Evolutionary conservation across 2,113 vertebrate species (phyloP), one percentile per base, ranked within the genome.

Genomic region (Cyanistes caeruleus): DNA sequence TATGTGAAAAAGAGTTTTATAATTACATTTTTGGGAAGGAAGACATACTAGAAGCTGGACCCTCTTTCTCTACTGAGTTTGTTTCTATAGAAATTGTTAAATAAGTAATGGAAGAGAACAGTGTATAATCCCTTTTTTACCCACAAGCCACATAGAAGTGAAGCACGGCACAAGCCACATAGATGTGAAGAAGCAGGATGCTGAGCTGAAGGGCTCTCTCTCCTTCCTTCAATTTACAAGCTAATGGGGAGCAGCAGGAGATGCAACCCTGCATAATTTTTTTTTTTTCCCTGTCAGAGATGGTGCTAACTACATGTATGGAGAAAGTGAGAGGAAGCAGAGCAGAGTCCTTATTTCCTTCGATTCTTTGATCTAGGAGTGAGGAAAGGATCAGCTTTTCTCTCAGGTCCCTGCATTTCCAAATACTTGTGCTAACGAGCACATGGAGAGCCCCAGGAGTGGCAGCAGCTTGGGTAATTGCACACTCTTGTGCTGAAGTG

Each of bases 181-280:
- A 69, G 85, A 76, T 39, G 14, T 65, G 28, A 87, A 74, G 80
- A 75, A 65, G 25, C 62, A 49, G 44, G 41, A 64, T 76, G 35
- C 69, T 69, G 77, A 94, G 64, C 77, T 90, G 82, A 75, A 93
- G 46, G 41, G n/a, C 31, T 64, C 27, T n/a, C 46, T 52, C 53
- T 77, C 46, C 24, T 85, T 89, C 52, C 39, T 90, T 77, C 62
- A 31, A 19, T 83, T 80, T 76, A 84, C 51, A 67, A 46, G 39
- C 51, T 70, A 93, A 94, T 33, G 74, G 28, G n/a, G 20, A 93
- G 22, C 72, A 78, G 76, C 85, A 88, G 85, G 95, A 93, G 48
- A 74, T 77, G 15, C 30, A 74, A 37, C n/a, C 30, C 60, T 65
- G 30, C 35, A 37, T 76, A 0, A 24, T 33, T 30, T 31, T 15